Evolutionary conservation across 2,888 invertebrate genomes (phyloP), one percentile per base, ranked within the genome.

Genomic region (Ophion costatus): DNA sequence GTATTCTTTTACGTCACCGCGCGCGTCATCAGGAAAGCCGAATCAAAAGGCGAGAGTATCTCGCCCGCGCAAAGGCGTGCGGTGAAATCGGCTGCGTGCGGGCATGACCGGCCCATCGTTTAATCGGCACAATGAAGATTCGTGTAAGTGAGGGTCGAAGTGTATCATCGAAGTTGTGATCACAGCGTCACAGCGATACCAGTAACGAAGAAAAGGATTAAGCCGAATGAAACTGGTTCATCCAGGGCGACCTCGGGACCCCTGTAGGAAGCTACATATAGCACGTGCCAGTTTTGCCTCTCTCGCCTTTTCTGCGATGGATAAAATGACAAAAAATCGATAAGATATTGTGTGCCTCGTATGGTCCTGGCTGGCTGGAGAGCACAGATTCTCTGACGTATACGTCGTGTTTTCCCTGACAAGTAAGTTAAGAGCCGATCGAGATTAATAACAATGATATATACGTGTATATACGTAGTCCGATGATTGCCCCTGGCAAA

Each of bases 181-280:
- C n/a, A n/a, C n/a, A 73, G 61, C 67, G 79, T 69, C 73, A 69
- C 61, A 22, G 69, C 67, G 74, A 79, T 83, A 82, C 80, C 67
- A 77, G 81, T 82, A 77, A 73, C 22, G 84, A 57, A 73, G 59
- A 74, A 76, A 84, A 67, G 70, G 59, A 75, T 74, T 38, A 33
- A 71, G 67, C 84, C 22, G 73, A 86, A 82, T 82, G 29, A 66
- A 80, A 81, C 88, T 81, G 88, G 87, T 87, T 86, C 42, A 5
- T 10, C 4, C 78, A 51, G 38, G 61, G 67, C 64, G 82, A 87
- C 75, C 80, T 57, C 81, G 45, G 64, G 82, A 85, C 86, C 87
- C 76, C 86, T 51, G n/a, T n/a, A 77, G 42, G 38, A 45, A 57
- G 29, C 73, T 51, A 79, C 42, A 74, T 63, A 57, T 38, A 64